phyloP scores from a whole-genome alignment of 2,113 vertebrate genomes.

The Gambusia holbrooki region DNA sequence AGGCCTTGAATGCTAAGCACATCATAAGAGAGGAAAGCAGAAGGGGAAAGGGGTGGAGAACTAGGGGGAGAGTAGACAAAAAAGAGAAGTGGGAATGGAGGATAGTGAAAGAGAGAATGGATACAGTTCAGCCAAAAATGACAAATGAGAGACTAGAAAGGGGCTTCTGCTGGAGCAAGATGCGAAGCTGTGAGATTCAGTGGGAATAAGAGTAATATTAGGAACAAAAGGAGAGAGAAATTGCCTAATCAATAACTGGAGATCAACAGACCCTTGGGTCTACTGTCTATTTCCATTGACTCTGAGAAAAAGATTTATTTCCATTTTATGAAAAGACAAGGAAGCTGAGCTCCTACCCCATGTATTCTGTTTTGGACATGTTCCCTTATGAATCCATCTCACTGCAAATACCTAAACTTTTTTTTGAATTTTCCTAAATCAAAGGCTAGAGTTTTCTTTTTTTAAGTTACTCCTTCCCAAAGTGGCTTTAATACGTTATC shows the following conservation, averaged over 20 bases:
- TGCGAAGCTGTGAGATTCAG: conserved; percentile 22
- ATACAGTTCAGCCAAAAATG: conserved; percentile 33
- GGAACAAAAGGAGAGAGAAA: conserved; percentile 39
- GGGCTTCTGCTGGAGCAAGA: conserved; percentile 25
- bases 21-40: conserved; percentile 53
- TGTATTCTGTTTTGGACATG: conserved; percentile 20
- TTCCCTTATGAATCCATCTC: conserved; percentile 21
- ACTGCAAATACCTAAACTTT: not conserved
- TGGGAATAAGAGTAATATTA: conserved; percentile 10
- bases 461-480: not conserved
- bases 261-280: conserved; percentile 55
- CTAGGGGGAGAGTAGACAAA: conserved; percentile 20
- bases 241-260: conserved; percentile 35
- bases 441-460: not conserved
- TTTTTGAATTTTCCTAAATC: not conserved
- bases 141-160: conserved; percentile 50
- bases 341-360: conserved; percentile 19
- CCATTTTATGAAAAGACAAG: conserved; percentile 38
- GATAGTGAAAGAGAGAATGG: conserved; percentile 29
- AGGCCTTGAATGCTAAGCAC: conserved; percentile 76
- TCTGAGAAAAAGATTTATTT: conserved; percentile 48
- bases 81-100: conserved; percentile 31
- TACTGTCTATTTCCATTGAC: conserved; percentile 53
- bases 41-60: not conserved
- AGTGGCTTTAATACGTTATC: not conserved